phyloP scores from a whole-genome alignment of 2,797 vertebrate genomes.

The Megalops cyprinoides region DNA sequence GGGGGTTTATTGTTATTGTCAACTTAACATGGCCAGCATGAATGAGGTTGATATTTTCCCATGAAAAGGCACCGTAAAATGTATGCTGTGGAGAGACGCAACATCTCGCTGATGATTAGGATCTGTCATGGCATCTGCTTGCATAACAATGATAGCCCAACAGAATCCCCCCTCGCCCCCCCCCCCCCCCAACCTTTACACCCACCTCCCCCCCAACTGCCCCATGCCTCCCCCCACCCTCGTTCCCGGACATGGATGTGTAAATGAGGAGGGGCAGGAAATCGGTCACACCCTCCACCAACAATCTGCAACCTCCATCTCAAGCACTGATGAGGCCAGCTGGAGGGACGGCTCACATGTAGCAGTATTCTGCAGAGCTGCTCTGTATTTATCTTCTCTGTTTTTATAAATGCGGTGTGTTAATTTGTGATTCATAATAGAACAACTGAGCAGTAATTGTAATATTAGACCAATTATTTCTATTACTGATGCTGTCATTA shows the following conservation, averaged over 20 bases:
- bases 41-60: slow-evolving; percentile 15
- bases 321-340: neutral
- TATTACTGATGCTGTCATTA: too few species aligned
- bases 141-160: neutral
- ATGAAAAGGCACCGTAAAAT: slow-evolving; percentile 33
- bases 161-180: neutral
- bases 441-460: too few species aligned
- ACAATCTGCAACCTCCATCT: slow-evolving; percentile 64
- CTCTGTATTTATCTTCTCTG: too few species aligned
- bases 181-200: too few species aligned
- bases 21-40: slow-evolving; percentile 31
- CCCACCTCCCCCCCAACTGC: neutral
- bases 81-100: slow-evolving; percentile 28
- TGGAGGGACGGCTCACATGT: too few species aligned
- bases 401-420: too few species aligned
- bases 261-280: slow-evolving; percentile 58
- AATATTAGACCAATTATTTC: too few species aligned
- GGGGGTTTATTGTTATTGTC: slow-evolving; percentile 33
- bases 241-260: slow-evolving; percentile 44
- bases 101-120: neutral
- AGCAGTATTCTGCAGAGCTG: too few species aligned
- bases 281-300: slow-evolving; percentile 75
- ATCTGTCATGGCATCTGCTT: slow-evolving; percentile 25
- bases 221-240: neutral
- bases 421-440: too few species aligned